Evolutionary conservation across 2,797 vertebrate species (phyloP).

Genomic region (Manis pentadactyla): DNA sequence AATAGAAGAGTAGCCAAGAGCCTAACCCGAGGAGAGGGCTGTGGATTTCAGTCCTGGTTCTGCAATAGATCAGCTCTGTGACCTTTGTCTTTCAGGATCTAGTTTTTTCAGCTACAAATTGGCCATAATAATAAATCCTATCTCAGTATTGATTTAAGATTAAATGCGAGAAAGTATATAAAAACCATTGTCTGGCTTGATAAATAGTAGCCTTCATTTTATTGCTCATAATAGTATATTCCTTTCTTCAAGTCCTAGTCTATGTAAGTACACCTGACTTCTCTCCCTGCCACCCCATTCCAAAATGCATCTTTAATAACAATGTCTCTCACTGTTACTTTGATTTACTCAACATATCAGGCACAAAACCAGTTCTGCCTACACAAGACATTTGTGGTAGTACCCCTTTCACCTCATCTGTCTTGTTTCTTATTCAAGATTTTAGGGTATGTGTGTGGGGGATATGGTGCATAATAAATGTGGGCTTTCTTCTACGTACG

Average conservation of each 20-base stretch:
- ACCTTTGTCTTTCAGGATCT: background rate
- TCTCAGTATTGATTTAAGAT: conserved; percentile 24
- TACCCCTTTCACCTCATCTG: conserved; percentile 59
- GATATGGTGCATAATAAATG: conserved; percentile 48
- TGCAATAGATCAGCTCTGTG: background rate
- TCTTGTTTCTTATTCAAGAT: conserved; percentile 69
- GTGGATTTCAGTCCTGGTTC: background rate
- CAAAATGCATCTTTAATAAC: background rate
- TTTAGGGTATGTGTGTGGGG: background rate
- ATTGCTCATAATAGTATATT: background rate
- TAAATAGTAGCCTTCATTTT: background rate
- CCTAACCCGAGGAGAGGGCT: background rate
- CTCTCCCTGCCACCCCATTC: background rate
- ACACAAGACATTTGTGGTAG: conserved; percentile 57
- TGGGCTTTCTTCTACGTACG: conserved; percentile 63
- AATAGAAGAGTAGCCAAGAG: background rate
- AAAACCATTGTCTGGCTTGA: background rate
- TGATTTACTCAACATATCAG: conserved; percentile 49
- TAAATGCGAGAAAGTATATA: conserved; percentile 42
- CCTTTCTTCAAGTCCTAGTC: background rate
- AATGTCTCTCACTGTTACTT: conserved; percentile 45
- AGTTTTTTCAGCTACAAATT: conserved; percentile 40
- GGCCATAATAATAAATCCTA: background rate
- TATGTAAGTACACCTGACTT: background rate
- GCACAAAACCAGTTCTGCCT: conserved; percentile 39